Evolutionary conservation across 1,140 invertebrate genomes (phyloP).

Genomic region (Heliconius melpomene): DNA sequence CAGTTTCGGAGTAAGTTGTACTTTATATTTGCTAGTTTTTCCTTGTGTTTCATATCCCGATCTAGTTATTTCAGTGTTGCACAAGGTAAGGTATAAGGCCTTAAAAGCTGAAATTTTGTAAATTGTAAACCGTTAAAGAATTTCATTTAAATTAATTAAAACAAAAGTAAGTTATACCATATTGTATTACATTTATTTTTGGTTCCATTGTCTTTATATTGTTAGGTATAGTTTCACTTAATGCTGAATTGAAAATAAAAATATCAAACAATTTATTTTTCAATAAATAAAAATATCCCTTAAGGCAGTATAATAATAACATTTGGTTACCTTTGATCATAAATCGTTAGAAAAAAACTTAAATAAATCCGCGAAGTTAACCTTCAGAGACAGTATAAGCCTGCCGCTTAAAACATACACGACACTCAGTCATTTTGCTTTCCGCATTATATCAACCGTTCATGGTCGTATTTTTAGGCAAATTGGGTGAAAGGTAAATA

Average conservation of each 20-base stretch:
- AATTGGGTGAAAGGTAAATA: slow-evolving; percentile 78
- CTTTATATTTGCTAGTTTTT: background rate
- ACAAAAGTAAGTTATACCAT: background rate
- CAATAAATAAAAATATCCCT: background rate
- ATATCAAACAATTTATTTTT: no score
- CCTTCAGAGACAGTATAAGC: slow-evolving; percentile 38
- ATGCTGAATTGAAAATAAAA: background rate
- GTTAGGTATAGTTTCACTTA: background rate
- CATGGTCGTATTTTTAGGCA: slow-evolving; percentile 65
- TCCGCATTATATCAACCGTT: slow-evolving; percentile 48
- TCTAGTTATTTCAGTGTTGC: no score
- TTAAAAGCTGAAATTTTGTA: no score
- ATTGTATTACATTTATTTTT: no score
- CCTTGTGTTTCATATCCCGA: background rate
- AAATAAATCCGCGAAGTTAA: slow-evolving; percentile 28
- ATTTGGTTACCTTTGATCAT: slow-evolving; percentile 34
- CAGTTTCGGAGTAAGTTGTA: background rate
- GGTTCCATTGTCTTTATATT: no score
- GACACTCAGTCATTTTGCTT: slow-evolving; percentile 44
- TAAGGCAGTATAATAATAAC: slow-evolving; percentile 6
- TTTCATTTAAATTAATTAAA: background rate
- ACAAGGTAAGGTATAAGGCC: no score
- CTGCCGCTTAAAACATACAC: slow-evolving; percentile 37
- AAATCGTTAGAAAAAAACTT: slow-evolving; percentile 30
- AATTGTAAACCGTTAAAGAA: no score